Percentiles rank a stretch among this genome's conserved stretches.
Evolutionary conservation across 92 coral and sea anemone genomes (phyloP).

Genomic region (Actinernus sp.): DNA sequence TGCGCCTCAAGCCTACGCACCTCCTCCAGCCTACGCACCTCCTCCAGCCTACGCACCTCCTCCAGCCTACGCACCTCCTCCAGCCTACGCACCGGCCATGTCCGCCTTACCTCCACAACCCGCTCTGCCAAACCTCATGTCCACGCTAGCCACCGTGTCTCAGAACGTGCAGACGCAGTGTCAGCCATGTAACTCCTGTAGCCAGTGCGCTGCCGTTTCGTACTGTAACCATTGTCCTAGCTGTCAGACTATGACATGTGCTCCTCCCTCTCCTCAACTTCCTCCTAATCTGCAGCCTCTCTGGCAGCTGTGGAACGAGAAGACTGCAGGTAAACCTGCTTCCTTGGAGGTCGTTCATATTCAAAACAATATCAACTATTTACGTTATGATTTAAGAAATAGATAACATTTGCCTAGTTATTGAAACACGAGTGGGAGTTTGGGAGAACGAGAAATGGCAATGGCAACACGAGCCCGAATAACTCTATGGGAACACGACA

Average conservation of each 20-base stretch:
- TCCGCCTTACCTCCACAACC: constrained; percentile 29
- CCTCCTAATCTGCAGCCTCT: constrained; percentile 62
- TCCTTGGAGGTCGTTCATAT: too few species aligned
- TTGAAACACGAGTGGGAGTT: too few species aligned
- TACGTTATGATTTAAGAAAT: too few species aligned
- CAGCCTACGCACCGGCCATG: constrained; percentile 23
- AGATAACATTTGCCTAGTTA: too few species aligned
- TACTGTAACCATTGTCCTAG: constrained; percentile 67
- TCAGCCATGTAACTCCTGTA: constrained; percentile 74
- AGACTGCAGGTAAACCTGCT: constrained; percentile 82
- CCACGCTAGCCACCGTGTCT: constrained; percentile 17
- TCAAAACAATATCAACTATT: too few species aligned
- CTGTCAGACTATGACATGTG: constrained; percentile 75
- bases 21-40: too few species aligned
- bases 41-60: too few species aligned
- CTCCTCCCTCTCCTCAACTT: constrained; percentile 30
- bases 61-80: not conserved
- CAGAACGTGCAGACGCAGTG: constrained; percentile 45
- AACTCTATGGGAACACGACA: too few species aligned
- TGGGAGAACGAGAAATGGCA: too few species aligned
- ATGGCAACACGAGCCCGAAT: too few species aligned
- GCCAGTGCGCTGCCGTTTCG: constrained; percentile 63
- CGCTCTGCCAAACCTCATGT: constrained; percentile 60
- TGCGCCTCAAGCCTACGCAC: too few species aligned
- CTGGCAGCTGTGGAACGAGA: constrained; percentile 85